These are phyloP conservation scores for Papilio protenor DNA, from an alignment of 2,888 invertebrate species.

Conservation along the genomic window DNA sequence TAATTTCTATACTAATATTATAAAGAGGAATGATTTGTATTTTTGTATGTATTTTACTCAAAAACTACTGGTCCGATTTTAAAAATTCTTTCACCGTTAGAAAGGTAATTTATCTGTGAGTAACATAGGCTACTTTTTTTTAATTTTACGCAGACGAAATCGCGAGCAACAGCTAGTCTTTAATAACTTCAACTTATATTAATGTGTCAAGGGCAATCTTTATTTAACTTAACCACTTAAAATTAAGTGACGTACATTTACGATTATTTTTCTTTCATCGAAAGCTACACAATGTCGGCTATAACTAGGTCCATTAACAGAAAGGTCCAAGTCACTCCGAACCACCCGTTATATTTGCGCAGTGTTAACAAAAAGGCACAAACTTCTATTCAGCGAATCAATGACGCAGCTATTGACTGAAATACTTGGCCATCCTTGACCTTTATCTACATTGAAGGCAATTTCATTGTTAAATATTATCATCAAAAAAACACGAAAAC, in stretches of 20 bases:
- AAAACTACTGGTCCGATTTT: no score
- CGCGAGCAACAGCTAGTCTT: no score
- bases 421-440: not conserved
- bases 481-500: not conserved
- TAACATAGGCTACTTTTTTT: no score
- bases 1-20: no score
- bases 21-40: no score
- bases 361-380: slow-evolving; percentile 11
- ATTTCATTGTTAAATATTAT: not conserved
- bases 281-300: not conserved
- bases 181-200: no score
- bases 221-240: not conserved
- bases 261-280: not conserved
- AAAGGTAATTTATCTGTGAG: no score
- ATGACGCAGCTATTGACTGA: slow-evolving; percentile 10
- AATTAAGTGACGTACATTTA: no score
- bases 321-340: slow-evolving; percentile 14
- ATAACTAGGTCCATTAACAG: slow-evolving; percentile 14
- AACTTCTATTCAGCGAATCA: slow-evolving; percentile 16
- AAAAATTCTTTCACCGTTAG: no score
- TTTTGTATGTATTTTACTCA: no score
- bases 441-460: not conserved
- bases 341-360: slow-evolving; percentile 13
- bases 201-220: no score
- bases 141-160: no score